Evolutionary conservation across 1,140 invertebrate species (phyloP), one percentile per base, ranked within the genome.

Genomic region (Centruroides sculpturatus): DNA sequence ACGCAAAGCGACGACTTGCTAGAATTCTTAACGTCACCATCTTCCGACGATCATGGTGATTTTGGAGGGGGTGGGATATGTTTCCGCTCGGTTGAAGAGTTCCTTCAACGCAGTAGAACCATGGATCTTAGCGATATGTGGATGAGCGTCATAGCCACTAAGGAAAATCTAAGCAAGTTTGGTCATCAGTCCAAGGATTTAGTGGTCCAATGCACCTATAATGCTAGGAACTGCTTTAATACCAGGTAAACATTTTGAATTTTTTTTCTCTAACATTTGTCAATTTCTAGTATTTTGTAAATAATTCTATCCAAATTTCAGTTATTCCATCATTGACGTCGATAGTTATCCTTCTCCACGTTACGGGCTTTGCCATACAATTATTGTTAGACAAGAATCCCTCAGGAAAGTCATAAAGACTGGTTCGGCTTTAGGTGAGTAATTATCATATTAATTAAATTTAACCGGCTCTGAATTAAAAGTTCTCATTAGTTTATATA

Each of bases 121-220:
- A 46, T 64, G 48, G 66, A 67, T 46, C 50, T 67, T 6, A 66
- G 64, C 35, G 64, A 67, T 55, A 66, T 62, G 8, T 67, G 66
- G 66, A 57, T 67, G n/a, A 66, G 55, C 46, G 51, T 69, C 23
- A 59, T 55, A 0, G 59, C 65, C 3, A 69, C 66, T 3, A 65
- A 66, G 11, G 60, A 69, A 52, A 62, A 66, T 23, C 52, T 69
- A 3, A 62, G 49, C 1, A 56, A 64, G 12, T 66, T 61, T 47
- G 67, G 67, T 7, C 61, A 67, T 34, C 59, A 60, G 35, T 60
- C 63, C 2, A 58, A 62, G 50, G 66, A 69, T 52, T 60, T 69
- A 10, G 61, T 68, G 12, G 56, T 67, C 7, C 63, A 65, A 23
- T 68, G 67, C 48, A 68, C 66, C 11, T 67, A 60, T 34, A 64